Percentiles rank a stretch among this genome's conserved stretches.
Evolutionary conservation across 2,888 invertebrate species (phyloP).

Genomic region (Azorinus chamasolen): DNA sequence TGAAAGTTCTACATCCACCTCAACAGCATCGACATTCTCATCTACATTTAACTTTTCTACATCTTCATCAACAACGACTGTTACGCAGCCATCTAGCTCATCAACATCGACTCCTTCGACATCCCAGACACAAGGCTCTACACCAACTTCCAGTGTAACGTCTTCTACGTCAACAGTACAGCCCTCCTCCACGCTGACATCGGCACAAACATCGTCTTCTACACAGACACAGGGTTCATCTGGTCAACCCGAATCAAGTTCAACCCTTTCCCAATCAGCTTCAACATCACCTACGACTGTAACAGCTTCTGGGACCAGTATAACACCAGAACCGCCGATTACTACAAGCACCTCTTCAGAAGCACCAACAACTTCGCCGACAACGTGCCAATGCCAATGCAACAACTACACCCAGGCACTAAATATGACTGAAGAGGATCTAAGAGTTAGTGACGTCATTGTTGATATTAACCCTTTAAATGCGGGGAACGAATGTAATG

Average conservation of each 20-base stretch:
- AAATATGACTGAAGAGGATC: conserved; percentile 42
- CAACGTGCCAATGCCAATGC: conserved; percentile 38
- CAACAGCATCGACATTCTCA: not conserved
- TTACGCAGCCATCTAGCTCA: not conserved
- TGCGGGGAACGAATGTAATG: too few relatives aligned
- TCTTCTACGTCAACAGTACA: not conserved
- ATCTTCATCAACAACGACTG: not conserved
- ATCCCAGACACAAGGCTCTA: not conserved
- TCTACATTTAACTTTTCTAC: not conserved
- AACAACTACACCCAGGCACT: conserved; percentile 17
- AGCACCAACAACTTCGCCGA: conserved; percentile 1
- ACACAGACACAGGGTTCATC: too few relatives aligned
- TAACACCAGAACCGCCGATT: conserved; percentile 6
- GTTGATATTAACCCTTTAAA: too few relatives aligned
- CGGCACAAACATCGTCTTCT: not conserved
- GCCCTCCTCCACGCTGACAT: not conserved
- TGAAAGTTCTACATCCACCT: not conserved
- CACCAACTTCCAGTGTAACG: not conserved
- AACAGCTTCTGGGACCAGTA: not conserved
- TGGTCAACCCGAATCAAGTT: not conserved
- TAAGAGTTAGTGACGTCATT: conserved; percentile 34
- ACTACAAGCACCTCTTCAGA: conserved; percentile 7
- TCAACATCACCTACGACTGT: conserved; percentile 13
- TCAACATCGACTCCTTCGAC: not conserved
- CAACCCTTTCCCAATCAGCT: conserved; percentile 8